These are phyloP conservation scores for Drosophila watanabei DNA, from an alignment of 1,140 invertebrate species.

Conservation along the genomic window DNA sequence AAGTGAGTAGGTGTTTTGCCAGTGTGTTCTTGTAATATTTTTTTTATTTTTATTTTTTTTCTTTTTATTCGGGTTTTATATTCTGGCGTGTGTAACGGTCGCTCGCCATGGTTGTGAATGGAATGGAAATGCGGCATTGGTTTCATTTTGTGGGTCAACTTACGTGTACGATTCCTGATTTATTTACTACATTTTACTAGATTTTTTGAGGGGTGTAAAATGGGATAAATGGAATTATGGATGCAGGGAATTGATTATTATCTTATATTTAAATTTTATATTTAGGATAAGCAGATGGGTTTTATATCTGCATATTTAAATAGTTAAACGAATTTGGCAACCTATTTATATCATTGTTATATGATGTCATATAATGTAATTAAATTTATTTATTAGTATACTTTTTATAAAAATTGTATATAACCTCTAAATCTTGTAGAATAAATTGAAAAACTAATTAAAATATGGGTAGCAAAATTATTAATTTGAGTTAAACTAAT, in stretches of 20 bases:
- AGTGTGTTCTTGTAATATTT: background rate
- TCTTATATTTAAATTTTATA: no score
- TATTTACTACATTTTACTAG: conserved; percentile 2
- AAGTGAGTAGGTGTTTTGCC: conserved; percentile 9
- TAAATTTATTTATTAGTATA: no score
- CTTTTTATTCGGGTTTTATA: background rate
- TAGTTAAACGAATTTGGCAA: no score
- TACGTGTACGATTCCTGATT: conserved; percentile 22
- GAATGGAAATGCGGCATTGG: conserved; percentile 29
- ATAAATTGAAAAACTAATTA: no score
- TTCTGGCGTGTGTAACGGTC: conserved; percentile 15
- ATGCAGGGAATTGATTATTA: background rate
- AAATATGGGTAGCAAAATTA: no score
- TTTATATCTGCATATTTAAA: no score
- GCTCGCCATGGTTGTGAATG: conserved; percentile 30
- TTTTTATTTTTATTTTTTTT: background rate
- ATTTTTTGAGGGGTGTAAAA: background rate
- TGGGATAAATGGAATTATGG: background rate
- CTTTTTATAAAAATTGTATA: no score
- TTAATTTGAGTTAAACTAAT: no score
- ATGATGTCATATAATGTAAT: no score
- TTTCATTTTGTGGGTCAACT: conserved; percentile 28
- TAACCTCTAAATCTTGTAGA: no score
- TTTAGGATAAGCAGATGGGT: no score
- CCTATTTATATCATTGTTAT: no score